Evolutionary conservation across 1,140 invertebrate genomes (phyloP), one percentile per base, ranked within the genome.

Genomic region (Palaemon carinicauda): DNA sequence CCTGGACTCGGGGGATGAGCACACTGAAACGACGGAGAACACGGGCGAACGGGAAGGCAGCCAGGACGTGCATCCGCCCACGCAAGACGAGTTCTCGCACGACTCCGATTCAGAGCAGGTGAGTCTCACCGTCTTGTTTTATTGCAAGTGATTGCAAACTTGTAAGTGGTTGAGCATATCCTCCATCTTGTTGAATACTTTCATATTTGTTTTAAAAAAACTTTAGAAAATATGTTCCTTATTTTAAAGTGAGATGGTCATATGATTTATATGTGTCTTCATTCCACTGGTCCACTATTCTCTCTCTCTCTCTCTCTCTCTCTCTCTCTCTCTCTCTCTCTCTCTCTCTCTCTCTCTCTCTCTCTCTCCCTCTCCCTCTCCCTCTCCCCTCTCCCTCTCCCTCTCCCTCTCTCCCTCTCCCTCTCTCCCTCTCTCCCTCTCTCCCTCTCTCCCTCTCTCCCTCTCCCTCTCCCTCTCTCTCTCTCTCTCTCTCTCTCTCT

Each of bases 31-130:
- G 9, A 88, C 87, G 21, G 87, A 88, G 71, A 88, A 88, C 56
- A 88, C 87, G 1, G 89, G 89, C 19, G 89, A 90, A 86, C 85
- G 89, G 65, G 90, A 89, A 60, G 90, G 90, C 7, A 90, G 90
- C 56, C 90, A 90, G 83, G 90, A 90, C 84, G 90, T 90, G 41
- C 88, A 90, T 84, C 90, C 90, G 24, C 89, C 89, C n/a, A 90
- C 89, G 3, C 89, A 90, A 51, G 90, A 89, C 12, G 89, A 90
- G 52, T 89, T 90, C 77, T 88, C 89, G 12, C 88, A 89, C 52
- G 89, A 89, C 77, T 90, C 89, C 53, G 90, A 89, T 50, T 87
- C 88, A 0, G 82, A 88, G n/a, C 78, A 89, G 71, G 85, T 89
- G 73, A 83, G 88, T 75, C n/a, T n/a, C n/a, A n/a, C n/a, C n/a